These are phyloP conservation scores for Acronicta aceris DNA, from an alignment of 2,888 invertebrate genomes.

Conservation along the genomic window DNA sequence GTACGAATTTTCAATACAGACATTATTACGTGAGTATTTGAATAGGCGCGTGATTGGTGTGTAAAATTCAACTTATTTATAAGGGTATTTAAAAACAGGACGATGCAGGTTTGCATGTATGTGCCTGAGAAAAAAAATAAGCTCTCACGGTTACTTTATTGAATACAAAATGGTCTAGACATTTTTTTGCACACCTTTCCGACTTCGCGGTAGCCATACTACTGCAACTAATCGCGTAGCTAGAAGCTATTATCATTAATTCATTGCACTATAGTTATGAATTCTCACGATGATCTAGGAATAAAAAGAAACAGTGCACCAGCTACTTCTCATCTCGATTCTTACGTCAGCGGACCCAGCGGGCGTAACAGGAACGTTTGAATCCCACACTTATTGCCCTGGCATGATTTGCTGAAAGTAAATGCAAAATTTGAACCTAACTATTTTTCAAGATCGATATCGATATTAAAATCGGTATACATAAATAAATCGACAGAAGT, in stretches of 20 bases:
- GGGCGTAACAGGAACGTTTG: slow-evolving; percentile 18
- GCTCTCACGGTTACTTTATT: slow-evolving; percentile 14
- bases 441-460: neutral
- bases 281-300: slow-evolving; percentile 13
- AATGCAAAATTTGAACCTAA: slow-evolving; percentile 2
- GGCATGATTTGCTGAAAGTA: slow-evolving; percentile 34
- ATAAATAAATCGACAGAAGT: too few relatives aligned
- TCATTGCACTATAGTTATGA: slow-evolving; percentile 3
- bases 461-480: neutral
- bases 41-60: slow-evolving; percentile 39
- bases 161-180: slow-evolving; percentile 38
- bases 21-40: slow-evolving; percentile 18
- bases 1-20: slow-evolving; percentile 21
- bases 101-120: slow-evolving; percentile 23
- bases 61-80: slow-evolving; percentile 24
- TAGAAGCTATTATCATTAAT: slow-evolving; percentile 19
- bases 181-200: slow-evolving; percentile 13
- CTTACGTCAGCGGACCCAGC: neutral
- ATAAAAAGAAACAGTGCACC: slow-evolving; percentile 4
- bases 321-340: neutral
- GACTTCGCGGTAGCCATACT: slow-evolving; percentile 18
- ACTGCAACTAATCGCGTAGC: slow-evolving; percentile 8
- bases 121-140: slow-evolving; percentile 32
- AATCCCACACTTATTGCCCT: slow-evolving; percentile 22
- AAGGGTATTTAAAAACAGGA: slow-evolving; percentile 33